Base-by-base conservation (phyloP, 2,113 vertebrate genomes). In the Planiliza haematocheilus region DNA sequence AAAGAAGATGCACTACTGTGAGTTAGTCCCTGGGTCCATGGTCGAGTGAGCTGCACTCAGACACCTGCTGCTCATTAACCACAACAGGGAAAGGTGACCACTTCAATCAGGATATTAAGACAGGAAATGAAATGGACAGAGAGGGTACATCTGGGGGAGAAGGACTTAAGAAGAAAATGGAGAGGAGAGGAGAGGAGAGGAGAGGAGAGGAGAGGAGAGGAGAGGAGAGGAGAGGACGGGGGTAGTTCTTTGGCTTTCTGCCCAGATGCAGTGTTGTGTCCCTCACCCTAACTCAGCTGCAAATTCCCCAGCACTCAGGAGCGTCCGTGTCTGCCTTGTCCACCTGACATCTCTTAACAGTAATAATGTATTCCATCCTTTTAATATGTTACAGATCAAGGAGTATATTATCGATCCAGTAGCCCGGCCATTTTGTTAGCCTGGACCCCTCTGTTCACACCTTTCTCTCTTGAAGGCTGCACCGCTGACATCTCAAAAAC, bases 61-160 rank as follows among this genome's bases (percentile, higher is more conserved):
- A 87, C 90, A 87, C 80, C 79, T 87, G 89, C 88, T 82, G 77
- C 75, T 91, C 81, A 87, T 91, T 91, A 87, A 82, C 70, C 49
- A 77, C 83, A 57, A 79, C 70, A 76, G 63, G 50, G 64, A 82
- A 62, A 86, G 90, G 88, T 88, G 88, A 86, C 77, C 84, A 85
- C 86, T 91, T 84, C 85, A 82, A 90, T 91, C 87, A 87, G 75
- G 84, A 82, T 59, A 82, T 85, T 86, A 86, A 70, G 68, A 74
- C 42, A 46, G 70, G 68, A 82, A 91, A 87, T 88, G 68, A 86
- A 90, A 82, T 76, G 80, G 78, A 82, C 73, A 77, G 83, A 55
- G 74, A 17, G 36, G 66, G 60, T 58, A 60, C 46, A 49, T 57
- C 46, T 45, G 24, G 3, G 59, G 41, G 68, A 36, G 39, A 21